phyloP scores from a whole-genome alignment of 2,888 invertebrate genomes.

The Euclidia mi region DNA sequence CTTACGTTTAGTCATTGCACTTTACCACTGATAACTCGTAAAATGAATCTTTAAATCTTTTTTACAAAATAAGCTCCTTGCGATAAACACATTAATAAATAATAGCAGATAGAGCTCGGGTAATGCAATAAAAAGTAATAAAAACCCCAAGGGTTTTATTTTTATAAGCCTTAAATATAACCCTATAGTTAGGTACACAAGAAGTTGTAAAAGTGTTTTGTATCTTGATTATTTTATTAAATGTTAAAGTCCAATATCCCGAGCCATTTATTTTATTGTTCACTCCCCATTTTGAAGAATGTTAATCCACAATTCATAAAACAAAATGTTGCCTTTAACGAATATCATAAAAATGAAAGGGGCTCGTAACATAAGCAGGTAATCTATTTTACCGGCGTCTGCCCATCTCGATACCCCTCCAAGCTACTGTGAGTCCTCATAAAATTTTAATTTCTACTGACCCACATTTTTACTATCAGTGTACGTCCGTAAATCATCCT shows the following conservation, averaged over 20 bases:
- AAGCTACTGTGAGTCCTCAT: conserved; percentile 65
- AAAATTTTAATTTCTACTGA: conserved; percentile 81
- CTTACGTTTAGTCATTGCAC: too few relatives aligned
- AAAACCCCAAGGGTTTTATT: too few relatives aligned
- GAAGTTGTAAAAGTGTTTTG: too few relatives aligned
- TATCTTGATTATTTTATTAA: neutral
- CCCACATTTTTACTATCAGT: conserved; percentile 79
- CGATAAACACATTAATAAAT: too few relatives aligned
- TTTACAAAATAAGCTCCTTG: too few relatives aligned
- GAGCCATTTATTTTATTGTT: conserved; percentile 30
- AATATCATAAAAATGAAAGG: conserved; percentile 62
- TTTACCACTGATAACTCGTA: too few relatives aligned
- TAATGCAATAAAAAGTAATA: too few relatives aligned
- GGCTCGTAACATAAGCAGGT: conserved; percentile 66
- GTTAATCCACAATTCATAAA: conserved; percentile 51
- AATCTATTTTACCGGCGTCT: conserved; percentile 59
- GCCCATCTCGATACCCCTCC: conserved; percentile 61
- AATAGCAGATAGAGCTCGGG: too few relatives aligned
- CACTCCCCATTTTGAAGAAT: conserved; percentile 23
- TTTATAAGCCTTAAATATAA: too few relatives aligned
- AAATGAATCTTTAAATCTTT: too few relatives aligned
- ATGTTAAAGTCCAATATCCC: neutral
- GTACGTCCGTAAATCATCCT: conserved; percentile 75
- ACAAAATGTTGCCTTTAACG: conserved; percentile 54
- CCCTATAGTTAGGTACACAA: too few relatives aligned